These are phyloP conservation scores for Fundulus diaphanus DNA, from an alignment of 2,797 vertebrate species.

Conservation along the genomic window DNA sequence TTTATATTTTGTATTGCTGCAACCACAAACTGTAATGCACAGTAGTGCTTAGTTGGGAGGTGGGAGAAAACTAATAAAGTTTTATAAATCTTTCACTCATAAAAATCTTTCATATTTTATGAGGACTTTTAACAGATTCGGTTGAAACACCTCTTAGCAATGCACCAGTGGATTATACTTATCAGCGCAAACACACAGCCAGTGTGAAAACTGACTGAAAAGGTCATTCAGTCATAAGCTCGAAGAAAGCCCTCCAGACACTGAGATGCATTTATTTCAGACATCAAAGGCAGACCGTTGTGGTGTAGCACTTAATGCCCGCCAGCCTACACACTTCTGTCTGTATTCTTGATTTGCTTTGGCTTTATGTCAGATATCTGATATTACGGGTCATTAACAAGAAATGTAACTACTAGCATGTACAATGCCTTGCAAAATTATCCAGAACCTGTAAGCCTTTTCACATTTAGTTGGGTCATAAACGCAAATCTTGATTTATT, in stretches of 20 bases:
- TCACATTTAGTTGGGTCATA: background rate
- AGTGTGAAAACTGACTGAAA: background rate
- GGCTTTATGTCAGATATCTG: background rate
- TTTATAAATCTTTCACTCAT: background rate
- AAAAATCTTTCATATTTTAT: background rate
- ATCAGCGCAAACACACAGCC: background rate
- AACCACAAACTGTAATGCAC: background rate
- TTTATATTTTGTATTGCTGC: background rate
- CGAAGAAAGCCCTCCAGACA: background rate
- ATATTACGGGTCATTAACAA: background rate
- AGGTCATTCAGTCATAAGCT: background rate
- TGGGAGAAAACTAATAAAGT: background rate
- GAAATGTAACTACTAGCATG: too few relatives aligned
- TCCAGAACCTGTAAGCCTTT: background rate
- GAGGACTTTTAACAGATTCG: background rate
- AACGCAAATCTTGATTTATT: background rate
- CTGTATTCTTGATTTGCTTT: background rate
- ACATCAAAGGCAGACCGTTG: background rate
- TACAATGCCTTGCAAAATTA: background rate
- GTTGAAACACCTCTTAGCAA: background rate
- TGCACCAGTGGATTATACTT: background rate
- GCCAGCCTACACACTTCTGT: background rate
- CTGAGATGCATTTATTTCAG: conserved; percentile 3
- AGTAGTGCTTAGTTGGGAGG: background rate
- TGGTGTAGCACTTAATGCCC: background rate